These are phyloP conservation scores for Montipora efflorescens DNA, from an alignment of 64 coral and sea anemone genomes.

Conservation along the genomic window DNA sequence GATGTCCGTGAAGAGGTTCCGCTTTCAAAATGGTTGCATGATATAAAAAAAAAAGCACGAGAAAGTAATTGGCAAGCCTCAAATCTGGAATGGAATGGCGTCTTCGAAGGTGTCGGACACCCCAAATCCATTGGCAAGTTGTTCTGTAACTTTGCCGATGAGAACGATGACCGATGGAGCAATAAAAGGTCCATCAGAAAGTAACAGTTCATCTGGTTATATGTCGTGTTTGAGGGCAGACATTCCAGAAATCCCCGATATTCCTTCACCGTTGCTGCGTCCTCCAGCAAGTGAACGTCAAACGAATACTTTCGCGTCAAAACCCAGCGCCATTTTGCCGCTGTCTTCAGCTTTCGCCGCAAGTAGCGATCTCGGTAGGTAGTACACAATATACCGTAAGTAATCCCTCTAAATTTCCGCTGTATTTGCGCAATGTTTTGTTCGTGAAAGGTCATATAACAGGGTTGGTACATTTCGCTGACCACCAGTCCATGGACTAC, in stretches of 20 bases:
- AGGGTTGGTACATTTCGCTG: too few relatives aligned
- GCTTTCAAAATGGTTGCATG: neutral
- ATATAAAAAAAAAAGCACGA: neutral
- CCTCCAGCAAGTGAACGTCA: neutral
- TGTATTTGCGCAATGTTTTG: neutral
- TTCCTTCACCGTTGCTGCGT: conserved; percentile 27
- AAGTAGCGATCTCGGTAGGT: neutral
- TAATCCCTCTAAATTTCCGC: too few relatives aligned
- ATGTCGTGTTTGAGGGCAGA: neutral
- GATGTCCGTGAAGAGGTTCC: neutral
- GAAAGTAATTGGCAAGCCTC: too few relatives aligned
- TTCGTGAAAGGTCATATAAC: too few relatives aligned
- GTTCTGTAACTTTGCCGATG: neutral
- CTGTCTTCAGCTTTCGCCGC: neutral
- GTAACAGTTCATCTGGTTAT: neutral
- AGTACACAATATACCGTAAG: too few relatives aligned
- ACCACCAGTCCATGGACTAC: too few relatives aligned
- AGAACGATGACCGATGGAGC: neutral
- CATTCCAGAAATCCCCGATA: conserved; percentile 25
- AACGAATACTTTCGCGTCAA: neutral
- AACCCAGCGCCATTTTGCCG: neutral
- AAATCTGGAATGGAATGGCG: conserved; percentile 15
- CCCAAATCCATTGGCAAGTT: neutral
- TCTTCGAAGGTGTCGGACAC: neutral
- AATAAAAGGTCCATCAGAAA: neutral